Evolutionary conservation across 2,797 vertebrate genomes (phyloP).

Genomic region (Sarcoramphus papa): DNA sequence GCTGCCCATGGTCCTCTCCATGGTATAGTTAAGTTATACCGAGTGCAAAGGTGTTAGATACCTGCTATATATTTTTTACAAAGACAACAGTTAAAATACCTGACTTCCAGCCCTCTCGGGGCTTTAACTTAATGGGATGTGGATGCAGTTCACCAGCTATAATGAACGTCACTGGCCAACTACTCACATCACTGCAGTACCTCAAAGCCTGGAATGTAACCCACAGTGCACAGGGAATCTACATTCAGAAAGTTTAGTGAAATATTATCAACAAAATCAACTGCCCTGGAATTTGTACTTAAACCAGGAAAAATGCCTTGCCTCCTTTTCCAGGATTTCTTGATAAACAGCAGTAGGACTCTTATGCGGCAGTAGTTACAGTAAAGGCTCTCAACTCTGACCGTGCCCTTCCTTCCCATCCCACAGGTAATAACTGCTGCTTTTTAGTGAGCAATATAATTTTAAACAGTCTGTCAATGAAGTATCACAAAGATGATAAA

Average conservation of each 20-base stretch:
- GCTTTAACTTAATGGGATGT: not conserved
- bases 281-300: not conserved
- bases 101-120: not conserved
- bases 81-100: not conserved
- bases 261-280: not conserved
- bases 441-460: constrained; percentile 49
- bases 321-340: not conserved
- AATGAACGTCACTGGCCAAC: not conserved
- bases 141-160: not conserved
- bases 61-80: not conserved
- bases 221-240: not conserved
- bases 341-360: not conserved
- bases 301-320: not conserved
- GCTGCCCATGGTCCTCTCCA: not conserved
- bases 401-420: not conserved
- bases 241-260: not conserved
- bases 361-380: not conserved
- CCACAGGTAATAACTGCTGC: constrained; percentile 10
- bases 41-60: not conserved
- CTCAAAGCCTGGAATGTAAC: not conserved
- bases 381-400: not conserved
- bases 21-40: not conserved
- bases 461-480: constrained; percentile 31
- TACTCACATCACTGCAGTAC: not conserved
- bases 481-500: constrained; percentile 21